Evolutionary conservation across 2,797 vertebrate species (phyloP), one percentile per base, ranked within the genome.

Genomic region (Microctenopoma lineatum): DNA sequence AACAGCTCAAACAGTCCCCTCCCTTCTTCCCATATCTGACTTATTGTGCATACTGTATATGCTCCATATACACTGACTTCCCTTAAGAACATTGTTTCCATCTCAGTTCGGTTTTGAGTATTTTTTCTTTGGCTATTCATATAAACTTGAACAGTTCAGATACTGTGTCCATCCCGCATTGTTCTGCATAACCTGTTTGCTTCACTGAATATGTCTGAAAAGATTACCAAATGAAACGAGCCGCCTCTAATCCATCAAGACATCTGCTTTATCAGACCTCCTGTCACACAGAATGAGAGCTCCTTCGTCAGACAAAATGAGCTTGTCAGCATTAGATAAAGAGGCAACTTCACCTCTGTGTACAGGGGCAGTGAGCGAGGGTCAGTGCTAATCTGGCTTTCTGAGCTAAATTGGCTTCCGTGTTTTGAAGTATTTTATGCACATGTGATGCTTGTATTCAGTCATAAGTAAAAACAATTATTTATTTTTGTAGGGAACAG

Each of bases 191-290:
- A 66, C 56, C 34, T 74, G 54, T 65, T 76, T 62, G 70, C 75
- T 68, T 82, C 72, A 46, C 72, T 72, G 64, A 59, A 50, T 50
- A 61, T 58, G 45, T 81, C 77, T 53, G 47, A 73, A 21, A 45
- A 75, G 68, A 82, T 39, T 51, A 74, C 59, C 58, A 52, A 70
- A 78, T 75, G 66, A 77, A 81, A 45, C 42, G 15, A 83, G 63
- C 69, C 75, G 64, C 50, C 77, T 69, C 79, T 80, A 81, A 90
- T 86, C 66, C 70, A 78, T 88, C 73, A 81, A 54, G 70, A 77
- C 73, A 73, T 75, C 68, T 76, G 77, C 81, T 74, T 65, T 69
- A 77, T 85, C 79, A 66, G 73, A 73, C 59, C 34, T 66, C 67
- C 48, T 87, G 75, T 89, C 84, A 73, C 58, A 79, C 14, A 45